Evolutionary conservation across 1,140 invertebrate species (phyloP).

Genomic region (Bombus waltoni): DNA sequence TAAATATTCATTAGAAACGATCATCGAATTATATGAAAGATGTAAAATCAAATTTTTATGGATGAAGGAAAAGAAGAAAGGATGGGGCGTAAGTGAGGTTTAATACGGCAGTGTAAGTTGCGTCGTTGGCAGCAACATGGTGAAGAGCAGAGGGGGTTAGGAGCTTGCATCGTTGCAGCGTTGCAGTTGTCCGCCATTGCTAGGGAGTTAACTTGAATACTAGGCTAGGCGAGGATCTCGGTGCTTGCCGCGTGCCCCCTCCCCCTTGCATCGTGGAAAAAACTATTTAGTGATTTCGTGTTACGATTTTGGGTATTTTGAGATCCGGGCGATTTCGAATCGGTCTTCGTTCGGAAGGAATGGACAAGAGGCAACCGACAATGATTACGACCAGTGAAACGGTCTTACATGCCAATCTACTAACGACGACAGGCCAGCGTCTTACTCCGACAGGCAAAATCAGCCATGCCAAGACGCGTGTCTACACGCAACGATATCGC

Average conservation of each 20-base stretch:
- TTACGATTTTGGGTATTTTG: constrained; percentile 73
- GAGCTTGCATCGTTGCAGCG: constrained; percentile 1
- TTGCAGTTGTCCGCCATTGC: constrained; percentile 65
- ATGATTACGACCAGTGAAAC: constrained; percentile 32
- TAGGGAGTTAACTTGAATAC: constrained; percentile 74
- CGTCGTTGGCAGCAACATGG: not conserved
- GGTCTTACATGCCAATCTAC: constrained; percentile 50
- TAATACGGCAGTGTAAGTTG: constrained; percentile 15
- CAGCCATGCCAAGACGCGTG: constrained; percentile 80
- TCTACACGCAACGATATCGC: constrained; percentile 84
- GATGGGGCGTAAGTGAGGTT: not conserved
- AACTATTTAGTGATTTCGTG: constrained; percentile 81
- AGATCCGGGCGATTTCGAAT: constrained; percentile 57
- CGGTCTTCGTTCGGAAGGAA: constrained; percentile 41
- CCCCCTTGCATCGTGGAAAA: constrained; percentile 67
- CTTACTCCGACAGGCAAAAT: constrained; percentile 81
- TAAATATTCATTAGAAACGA: no score
- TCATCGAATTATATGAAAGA: not conserved
- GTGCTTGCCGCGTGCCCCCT: constrained; percentile 58
- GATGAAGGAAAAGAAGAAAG: not conserved
- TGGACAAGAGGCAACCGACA: constrained; percentile 57
- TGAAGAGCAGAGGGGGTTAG: constrained; percentile 14
- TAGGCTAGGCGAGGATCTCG: constrained; percentile 59
- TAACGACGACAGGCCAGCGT: constrained; percentile 50
- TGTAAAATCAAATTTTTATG: not conserved